These are phyloP conservation scores for Drosophila gunungcola DNA, from an alignment of 1,140 invertebrate species.

Conservation along the genomic window DNA sequence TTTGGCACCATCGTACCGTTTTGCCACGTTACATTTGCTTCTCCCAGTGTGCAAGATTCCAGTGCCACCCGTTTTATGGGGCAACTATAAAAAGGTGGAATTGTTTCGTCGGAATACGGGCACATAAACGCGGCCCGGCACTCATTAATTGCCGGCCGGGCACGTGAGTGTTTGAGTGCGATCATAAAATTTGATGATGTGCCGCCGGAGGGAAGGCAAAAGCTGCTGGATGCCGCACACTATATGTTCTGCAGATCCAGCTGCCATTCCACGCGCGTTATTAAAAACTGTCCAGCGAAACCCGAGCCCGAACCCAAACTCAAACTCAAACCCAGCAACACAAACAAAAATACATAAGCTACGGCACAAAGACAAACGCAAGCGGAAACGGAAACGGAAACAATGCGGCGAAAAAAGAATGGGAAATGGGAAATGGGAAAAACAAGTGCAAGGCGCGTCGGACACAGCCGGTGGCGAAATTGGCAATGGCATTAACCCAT, in stretches of 20 bases:
- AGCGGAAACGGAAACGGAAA: constrained; percentile 22
- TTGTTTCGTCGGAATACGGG: constrained; percentile 30
- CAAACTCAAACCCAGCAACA: constrained; percentile 6
- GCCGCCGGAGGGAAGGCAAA: constrained; percentile 22
- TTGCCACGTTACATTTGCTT: neutral
- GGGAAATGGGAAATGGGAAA: constrained; percentile 2
- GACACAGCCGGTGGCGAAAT: constrained; percentile 38
- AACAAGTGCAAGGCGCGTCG: constrained; percentile 33
- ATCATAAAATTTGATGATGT: constrained; percentile 69
- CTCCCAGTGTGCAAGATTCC: neutral
- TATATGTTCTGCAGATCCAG: constrained; percentile 15
- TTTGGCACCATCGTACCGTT: no score
- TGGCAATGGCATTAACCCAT: constrained; percentile 66
- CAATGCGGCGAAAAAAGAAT: constrained; percentile 15
- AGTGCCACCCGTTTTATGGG: constrained; percentile 43
- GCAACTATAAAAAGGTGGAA: constrained; percentile 67
- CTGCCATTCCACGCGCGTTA: constrained; percentile 37
- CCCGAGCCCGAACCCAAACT: neutral
- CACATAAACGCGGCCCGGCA: constrained; percentile 46
- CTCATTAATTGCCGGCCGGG: constrained; percentile 67
- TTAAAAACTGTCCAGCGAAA: constrained; percentile 62
- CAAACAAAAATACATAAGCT: neutral
- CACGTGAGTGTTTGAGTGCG: constrained; percentile 57
- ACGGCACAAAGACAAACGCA: neutral
- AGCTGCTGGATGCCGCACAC: constrained; percentile 23